Base-by-base conservation (phyloP, 23 tunicate genomes). In the Trididemnum miniatum region DNA sequence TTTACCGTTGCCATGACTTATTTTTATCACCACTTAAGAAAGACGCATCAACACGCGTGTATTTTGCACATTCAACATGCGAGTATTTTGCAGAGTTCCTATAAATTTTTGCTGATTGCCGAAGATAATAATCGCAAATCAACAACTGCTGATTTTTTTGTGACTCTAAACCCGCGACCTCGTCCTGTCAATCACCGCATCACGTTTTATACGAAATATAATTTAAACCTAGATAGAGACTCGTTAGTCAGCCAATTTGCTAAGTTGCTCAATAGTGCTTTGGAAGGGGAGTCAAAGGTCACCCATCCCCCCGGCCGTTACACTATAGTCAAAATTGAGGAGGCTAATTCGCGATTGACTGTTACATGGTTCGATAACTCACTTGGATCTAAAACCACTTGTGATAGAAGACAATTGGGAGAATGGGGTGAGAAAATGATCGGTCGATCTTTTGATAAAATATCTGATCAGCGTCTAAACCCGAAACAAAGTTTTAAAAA, bases 351-450 rank as follows among this genome's bases (percentile, higher is more conserved):
- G 27, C 52, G 63, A 27, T 29, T 74, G 57, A n/a, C 51, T 9
- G 75, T 91, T 1, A 81, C 86, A 20, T 91, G 97, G 97, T 91
- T 85, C 35, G 86, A 86, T 35, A 77, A 81, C 50, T 57, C 66
- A 2, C 34, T 86, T 35, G 85, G 81, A 18, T 76, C 79, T 39
- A 37, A 57, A 4, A 65, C 20, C 1, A 36, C 29, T 1, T 91
- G 97, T 49, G 72, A 86, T 2, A 44, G 72, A 1, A 59, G 5
- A 4, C 50, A 26, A 0, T 31, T 83, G 32, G 67, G 59, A 0
- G 23, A 71, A 4, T 49, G 36, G 34, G 71, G 74, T 62, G 34
- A 30, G 0, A 31, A 35, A 12, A 91, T 91, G 87, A 79, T 65
- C 25, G 95, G 95, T 20, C 24, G 59, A 76, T 20, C 76, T 86